Percentiles rank a stretch among this genome's conserved stretches.
These are phyloP conservation scores for Teleopsis dalmanni DNA, from an alignment of 1,140 invertebrate genomes.

Conservation along the genomic window DNA sequence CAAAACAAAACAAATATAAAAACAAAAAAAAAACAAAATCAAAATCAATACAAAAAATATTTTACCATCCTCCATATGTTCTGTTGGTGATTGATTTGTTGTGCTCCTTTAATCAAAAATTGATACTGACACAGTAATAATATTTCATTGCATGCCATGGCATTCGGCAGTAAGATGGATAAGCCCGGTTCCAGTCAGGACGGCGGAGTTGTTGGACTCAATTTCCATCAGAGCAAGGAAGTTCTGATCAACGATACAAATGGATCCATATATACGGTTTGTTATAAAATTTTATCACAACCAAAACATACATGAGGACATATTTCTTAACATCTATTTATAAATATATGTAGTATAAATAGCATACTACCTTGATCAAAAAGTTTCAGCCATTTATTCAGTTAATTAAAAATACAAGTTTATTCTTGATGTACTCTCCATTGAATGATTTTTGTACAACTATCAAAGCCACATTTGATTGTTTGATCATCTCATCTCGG, in stretches of 20 bases:
- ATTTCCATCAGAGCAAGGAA: slow-evolving; percentile 85
- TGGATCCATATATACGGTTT: slow-evolving; percentile 50
- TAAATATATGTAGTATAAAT: no score
- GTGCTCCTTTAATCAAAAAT: not conserved
- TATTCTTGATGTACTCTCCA: no score
- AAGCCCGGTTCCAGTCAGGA: slow-evolving; percentile 77
- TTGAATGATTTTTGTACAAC: no score
- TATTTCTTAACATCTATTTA: no score
- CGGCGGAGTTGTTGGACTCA: slow-evolving; percentile 74
- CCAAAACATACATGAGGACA: no score
- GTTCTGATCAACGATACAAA: slow-evolving; percentile 71
- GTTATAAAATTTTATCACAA: no score
- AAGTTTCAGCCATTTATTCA: no score
- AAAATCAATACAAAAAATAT: not conserved
- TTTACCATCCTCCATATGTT: not conserved
- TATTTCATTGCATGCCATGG: slow-evolving; percentile 67
- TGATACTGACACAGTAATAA: slow-evolving; percentile 53
- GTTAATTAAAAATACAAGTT: no score
- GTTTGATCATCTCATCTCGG: no score
- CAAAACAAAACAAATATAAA: not conserved
- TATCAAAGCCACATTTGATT: no score
- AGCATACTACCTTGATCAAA: no score
- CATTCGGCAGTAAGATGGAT: slow-evolving; percentile 68
- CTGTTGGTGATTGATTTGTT: slow-evolving; percentile 4
- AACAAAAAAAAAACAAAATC: not conserved